Conservation (phyloP, 2,113 vertebrate genomes). For the Nothoprocta pentlandii region DNA sequence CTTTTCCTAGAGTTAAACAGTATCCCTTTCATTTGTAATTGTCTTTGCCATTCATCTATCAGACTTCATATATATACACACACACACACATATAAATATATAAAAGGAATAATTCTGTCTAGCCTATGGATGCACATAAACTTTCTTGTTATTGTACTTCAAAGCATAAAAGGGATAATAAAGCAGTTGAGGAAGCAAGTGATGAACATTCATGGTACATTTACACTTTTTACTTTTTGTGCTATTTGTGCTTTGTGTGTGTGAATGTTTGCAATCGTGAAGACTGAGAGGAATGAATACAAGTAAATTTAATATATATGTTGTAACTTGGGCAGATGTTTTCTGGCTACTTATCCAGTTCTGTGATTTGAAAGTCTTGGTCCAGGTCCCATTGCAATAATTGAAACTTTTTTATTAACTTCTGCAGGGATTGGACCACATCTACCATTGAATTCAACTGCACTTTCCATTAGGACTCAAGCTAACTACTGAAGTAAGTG, state of each 20-base stretch:
- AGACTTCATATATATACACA: background rate
- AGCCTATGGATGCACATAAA: background rate
- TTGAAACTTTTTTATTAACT: background rate
- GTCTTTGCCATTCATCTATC: background rate
- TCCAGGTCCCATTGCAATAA: background rate
- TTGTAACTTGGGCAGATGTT: background rate
- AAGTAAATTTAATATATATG: background rate
- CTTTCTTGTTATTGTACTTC: background rate
- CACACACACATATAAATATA: background rate
- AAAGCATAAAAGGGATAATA: background rate
- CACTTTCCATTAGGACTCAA: background rate
- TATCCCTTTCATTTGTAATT: background rate
- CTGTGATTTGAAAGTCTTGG: background rate
- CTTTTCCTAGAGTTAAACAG: background rate
- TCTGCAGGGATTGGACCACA: fast-evolving
- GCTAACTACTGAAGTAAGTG: background rate
- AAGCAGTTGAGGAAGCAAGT: background rate
- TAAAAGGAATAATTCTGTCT: background rate
- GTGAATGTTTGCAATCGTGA: fast-evolving
- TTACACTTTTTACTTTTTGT: background rate
- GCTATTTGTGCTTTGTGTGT: background rate
- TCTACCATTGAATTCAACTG: background rate
- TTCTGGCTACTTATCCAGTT: background rate
- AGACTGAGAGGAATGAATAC: background rate
- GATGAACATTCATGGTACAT: background rate